These are phyloP conservation scores for Zelleria hepariella DNA, from an alignment of 2,888 invertebrate genomes.

Conservation along the genomic window DNA sequence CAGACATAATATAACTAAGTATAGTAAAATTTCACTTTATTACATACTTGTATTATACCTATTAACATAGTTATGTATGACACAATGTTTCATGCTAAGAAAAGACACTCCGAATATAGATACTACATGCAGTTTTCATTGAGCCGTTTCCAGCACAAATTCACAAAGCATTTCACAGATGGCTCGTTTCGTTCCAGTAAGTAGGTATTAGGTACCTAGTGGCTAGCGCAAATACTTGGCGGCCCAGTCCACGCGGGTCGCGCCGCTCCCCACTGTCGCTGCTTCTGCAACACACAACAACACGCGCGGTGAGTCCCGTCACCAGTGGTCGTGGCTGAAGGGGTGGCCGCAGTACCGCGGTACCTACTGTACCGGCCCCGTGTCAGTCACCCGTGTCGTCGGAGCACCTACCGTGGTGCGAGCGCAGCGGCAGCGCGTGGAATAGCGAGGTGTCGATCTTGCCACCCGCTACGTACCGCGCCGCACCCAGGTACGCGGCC, in stretches of 20 bases:
- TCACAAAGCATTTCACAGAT: too few species aligned
- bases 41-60: too few species aligned
- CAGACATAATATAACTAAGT: too few species aligned
- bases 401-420: constrained; percentile 41
- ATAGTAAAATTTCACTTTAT: too few species aligned
- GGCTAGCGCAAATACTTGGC: constrained; percentile 76
- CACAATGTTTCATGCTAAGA: too few species aligned
- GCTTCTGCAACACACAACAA: constrained; percentile 44
- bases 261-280: constrained; percentile 47
- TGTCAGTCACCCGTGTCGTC: constrained; percentile 46
- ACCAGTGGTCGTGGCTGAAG: not conserved
- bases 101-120: too few species aligned
- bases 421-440: constrained; percentile 43
- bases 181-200: too few species aligned
- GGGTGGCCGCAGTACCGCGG: not conserved
- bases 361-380: constrained; percentile 81
- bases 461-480: constrained; percentile 83
- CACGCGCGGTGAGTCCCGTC: too few species aligned
- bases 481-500: constrained; percentile 83
- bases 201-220: not conserved
- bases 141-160: too few species aligned
- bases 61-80: too few species aligned
- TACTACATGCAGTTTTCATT: too few species aligned
- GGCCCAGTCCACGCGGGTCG: constrained; percentile 81
- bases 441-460: constrained; percentile 63